phyloP scores from a whole-genome alignment of 2,888 invertebrate species.

The Apocheima hispidaria region DNA sequence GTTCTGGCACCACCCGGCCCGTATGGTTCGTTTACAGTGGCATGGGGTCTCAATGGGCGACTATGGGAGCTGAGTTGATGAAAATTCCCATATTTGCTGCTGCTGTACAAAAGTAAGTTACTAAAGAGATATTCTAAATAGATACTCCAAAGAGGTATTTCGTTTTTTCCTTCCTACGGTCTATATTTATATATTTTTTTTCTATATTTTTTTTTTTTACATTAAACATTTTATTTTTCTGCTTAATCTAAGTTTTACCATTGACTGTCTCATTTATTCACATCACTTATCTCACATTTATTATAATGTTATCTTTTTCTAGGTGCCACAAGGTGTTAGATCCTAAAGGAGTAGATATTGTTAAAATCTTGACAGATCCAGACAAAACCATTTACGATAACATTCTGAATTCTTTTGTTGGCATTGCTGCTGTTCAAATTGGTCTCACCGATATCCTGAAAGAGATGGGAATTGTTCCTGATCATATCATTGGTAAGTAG shows the following conservation, averaged over 20 bases:
- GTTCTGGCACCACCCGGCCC: slow-evolving; percentile 66
- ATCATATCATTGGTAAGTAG: slow-evolving; percentile 89
- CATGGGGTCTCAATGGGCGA: slow-evolving; percentile 89
- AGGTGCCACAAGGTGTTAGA: slow-evolving; percentile 84
- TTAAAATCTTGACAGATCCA: slow-evolving; percentile 86
- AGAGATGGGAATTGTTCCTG: slow-evolving; percentile 87
- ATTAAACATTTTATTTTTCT: too few relatives aligned
- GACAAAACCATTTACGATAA: slow-evolving; percentile 87
- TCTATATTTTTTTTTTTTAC: too few relatives aligned
- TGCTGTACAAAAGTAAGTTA: slow-evolving; percentile 71
- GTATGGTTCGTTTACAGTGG: slow-evolving; percentile 89
- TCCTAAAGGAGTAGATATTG: slow-evolving; percentile 87
- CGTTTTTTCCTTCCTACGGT: neutral
- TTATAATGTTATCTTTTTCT: slow-evolving; percentile 22
- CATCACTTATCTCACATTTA: too few relatives aligned
- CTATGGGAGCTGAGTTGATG: slow-evolving; percentile 88
- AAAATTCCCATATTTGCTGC: slow-evolving; percentile 83
- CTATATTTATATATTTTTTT: neutral
- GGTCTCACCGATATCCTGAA: slow-evolving; percentile 68
- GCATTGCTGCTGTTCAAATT: slow-evolving; percentile 89
- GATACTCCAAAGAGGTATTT: too few relatives aligned
- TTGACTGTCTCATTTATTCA: too few relatives aligned
- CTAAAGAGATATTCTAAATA: neutral
- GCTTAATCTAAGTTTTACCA: too few relatives aligned
- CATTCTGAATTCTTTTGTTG: slow-evolving; percentile 90